phyloP scores from a whole-genome alignment of 2,888 invertebrate genomes.

The Polydrusus tereticollis region DNA sequence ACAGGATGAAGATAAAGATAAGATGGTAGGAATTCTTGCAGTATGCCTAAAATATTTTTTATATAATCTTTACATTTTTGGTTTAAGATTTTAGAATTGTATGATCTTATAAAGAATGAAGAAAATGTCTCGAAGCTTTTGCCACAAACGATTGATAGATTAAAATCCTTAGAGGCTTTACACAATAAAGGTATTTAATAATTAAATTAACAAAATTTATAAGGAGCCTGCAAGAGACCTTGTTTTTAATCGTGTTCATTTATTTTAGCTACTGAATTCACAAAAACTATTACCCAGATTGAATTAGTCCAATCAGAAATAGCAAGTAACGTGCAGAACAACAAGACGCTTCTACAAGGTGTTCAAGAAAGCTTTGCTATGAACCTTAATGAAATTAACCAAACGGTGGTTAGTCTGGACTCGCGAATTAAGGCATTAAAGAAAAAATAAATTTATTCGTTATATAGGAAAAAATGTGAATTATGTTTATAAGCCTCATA shows the following conservation, averaged over 20 bases:
- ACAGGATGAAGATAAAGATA: slow-evolving; percentile 71
- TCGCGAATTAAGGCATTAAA: slow-evolving; percentile 76
- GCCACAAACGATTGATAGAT: slow-evolving; percentile 85
- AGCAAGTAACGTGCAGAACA: slow-evolving; percentile 79
- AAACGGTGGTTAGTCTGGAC: slow-evolving; percentile 81
- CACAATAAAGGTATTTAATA: slow-evolving; percentile 88
- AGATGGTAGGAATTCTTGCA: slow-evolving; percentile 63
- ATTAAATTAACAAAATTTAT: no score
- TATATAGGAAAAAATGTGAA: neutral
- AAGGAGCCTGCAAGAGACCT: no score
- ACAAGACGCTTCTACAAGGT: slow-evolving; percentile 81
- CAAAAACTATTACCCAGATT: slow-evolving; percentile 85
- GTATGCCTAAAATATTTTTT: no score
- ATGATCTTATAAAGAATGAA: slow-evolving; percentile 88
- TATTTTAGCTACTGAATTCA: slow-evolving; percentile 84
- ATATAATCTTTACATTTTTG: no score
- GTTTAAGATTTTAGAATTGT: slow-evolving; percentile 88
- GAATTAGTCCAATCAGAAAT: slow-evolving; percentile 83
- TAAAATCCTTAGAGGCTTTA: slow-evolving; percentile 87
- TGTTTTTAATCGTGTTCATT: neutral
- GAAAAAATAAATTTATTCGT: slow-evolving; percentile 67
- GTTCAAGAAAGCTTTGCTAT: slow-evolving; percentile 86
- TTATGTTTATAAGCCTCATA: neutral
- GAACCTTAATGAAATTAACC: slow-evolving; percentile 83
- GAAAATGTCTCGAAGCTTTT: slow-evolving; percentile 85